Conservation (phyloP, 2,888 invertebrate genomes). For the Lasioglossum pauxillum region DNA sequence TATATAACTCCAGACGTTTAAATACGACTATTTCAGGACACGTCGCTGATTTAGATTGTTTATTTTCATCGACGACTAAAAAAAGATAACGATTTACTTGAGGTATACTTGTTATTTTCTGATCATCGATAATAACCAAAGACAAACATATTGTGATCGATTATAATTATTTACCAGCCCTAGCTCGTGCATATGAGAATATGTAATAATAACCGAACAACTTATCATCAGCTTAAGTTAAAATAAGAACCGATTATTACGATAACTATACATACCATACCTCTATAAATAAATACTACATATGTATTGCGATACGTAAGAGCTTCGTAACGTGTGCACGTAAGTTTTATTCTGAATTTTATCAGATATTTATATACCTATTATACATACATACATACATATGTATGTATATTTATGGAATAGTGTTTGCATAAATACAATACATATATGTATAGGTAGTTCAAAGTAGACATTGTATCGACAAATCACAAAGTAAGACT, state of each 20-base stretch:
- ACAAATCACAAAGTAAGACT: conserved; percentile 59
- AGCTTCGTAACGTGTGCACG: conserved; percentile 54
- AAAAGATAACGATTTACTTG: not conserved
- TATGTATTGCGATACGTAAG: conserved; percentile 46
- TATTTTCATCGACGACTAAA: not conserved
- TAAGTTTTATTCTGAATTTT: conserved; percentile 43
- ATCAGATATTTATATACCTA: conserved; percentile 38
- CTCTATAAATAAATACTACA: conserved; percentile 13
- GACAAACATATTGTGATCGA: conserved; percentile 51
- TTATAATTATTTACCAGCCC: conserved; percentile 42
- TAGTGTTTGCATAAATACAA: not conserved
- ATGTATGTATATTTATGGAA: not conserved
- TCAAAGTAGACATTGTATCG: conserved; percentile 35
- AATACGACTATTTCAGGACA: not conserved
- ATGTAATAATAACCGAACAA: conserved; percentile 17
- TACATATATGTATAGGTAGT: conserved; percentile 15
- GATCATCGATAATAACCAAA: conserved; percentile 29
- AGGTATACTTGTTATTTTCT: conserved; percentile 15
- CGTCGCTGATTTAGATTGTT: not conserved
- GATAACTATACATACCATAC: conserved; percentile 42
- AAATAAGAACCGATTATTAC: conserved; percentile 29
- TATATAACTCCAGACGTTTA: not conserved
- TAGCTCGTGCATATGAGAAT: conserved; percentile 32
- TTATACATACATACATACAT: not conserved
- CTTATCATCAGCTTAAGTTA: conserved; percentile 35